Percentiles rank a stretch among this genome's conserved stretches.
These are phyloP conservation scores for Tragelaphus scriptus DNA, from an alignment of 2,113 vertebrate species.

Conservation along the genomic window DNA sequence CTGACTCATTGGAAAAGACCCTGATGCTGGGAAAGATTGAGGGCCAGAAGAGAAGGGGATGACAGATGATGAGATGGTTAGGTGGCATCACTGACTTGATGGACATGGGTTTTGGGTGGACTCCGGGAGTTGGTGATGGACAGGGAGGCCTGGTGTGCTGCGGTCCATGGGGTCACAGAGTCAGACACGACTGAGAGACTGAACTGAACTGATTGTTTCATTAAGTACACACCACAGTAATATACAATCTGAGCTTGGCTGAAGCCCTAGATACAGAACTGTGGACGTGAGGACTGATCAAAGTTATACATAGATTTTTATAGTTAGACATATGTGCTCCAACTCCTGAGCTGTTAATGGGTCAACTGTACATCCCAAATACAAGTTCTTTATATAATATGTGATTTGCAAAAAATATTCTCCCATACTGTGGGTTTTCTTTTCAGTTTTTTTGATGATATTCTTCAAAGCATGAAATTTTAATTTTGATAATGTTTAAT, in stretches of 20 bases:
- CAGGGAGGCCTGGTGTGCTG: too few relatives aligned
- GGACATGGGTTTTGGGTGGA: too few relatives aligned
- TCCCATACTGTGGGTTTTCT: background rate
- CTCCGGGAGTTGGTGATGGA: too few relatives aligned
- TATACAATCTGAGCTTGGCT: background rate
- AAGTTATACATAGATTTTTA: background rate
- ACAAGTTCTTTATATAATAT: background rate
- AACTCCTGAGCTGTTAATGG: background rate
- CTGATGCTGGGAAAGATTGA: too few relatives aligned
- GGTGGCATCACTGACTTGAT: too few relatives aligned
- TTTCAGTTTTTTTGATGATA: background rate
- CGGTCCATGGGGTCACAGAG: too few relatives aligned
- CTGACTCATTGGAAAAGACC: too few relatives aligned
- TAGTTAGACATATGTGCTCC: background rate
- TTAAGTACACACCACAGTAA: background rate
- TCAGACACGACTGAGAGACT: too few relatives aligned
- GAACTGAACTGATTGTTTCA: background rate
- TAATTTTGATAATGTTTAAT: background rate
- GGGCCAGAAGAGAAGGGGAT: fast-evolving
- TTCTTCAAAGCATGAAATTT: background rate
- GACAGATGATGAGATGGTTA: too few relatives aligned
- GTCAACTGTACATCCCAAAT: background rate
- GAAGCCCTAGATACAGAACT: background rate
- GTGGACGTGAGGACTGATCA: background rate
- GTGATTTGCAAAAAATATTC: background rate